A percentile compares a stretch with the other conserved stretches of the same genome.
Conservation (phyloP, 2,888 invertebrate species). For the Pheosia tremula region DNA sequence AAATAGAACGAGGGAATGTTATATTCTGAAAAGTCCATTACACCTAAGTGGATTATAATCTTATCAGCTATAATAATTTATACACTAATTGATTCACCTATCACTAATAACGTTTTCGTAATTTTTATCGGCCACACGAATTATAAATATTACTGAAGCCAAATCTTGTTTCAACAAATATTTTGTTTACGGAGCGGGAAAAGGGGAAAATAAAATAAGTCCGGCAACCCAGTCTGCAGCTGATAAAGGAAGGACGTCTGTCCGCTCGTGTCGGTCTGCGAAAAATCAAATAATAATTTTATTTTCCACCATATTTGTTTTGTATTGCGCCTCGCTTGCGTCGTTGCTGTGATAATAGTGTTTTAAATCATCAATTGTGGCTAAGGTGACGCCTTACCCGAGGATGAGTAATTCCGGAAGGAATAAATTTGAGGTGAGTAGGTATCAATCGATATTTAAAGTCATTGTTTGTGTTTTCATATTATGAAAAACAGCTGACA, state of each 20-base stretch:
- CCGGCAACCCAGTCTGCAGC: constrained; percentile 45
- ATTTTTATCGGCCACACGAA: no score
- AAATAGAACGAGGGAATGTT: no score
- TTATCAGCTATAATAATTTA: no score
- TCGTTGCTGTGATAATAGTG: constrained; percentile 31
- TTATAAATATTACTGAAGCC: no score
- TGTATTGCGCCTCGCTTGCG: constrained; percentile 45
- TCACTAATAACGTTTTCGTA: no score
- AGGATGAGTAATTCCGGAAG: constrained; percentile 86
- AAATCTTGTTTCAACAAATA: no score
- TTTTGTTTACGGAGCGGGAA: no score
- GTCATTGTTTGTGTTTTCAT: constrained; percentile 76
- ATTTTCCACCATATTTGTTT: constrained; percentile 64
- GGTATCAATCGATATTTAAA: constrained; percentile 44
- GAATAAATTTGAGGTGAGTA: constrained; percentile 87
- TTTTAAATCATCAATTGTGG: constrained; percentile 71
- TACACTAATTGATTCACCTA: no score
- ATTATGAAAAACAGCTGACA: constrained; percentile 87
- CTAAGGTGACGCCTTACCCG: constrained; percentile 80
- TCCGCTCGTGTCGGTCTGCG: constrained; percentile 37
- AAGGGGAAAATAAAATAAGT: constrained; percentile 8
- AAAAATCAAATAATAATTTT: constrained; percentile 56
- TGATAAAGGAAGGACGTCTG: constrained; percentile 38
- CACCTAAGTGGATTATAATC: no score
- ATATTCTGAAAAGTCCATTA: no score